A percentile compares a stretch with the other conserved stretches of the same genome.
These are phyloP conservation scores for Dromiciops gliroides DNA, from an alignment of 2,113 vertebrate genomes.

Conservation along the genomic window DNA sequence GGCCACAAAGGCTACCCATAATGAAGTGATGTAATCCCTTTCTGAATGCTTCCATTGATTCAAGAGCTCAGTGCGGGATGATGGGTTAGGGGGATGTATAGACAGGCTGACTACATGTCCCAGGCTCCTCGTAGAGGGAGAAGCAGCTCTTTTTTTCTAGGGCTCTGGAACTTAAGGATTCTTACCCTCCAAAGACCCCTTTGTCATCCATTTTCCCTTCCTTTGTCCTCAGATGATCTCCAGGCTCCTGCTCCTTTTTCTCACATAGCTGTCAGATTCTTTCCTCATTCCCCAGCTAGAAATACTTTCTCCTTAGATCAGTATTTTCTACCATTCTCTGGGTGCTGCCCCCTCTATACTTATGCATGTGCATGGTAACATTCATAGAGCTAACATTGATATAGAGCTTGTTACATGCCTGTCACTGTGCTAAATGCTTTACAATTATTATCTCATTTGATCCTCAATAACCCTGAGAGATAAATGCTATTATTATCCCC, in stretches of 20 bases:
- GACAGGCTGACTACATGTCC: neutral
- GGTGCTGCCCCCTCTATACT: neutral
- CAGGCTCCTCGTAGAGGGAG: neutral
- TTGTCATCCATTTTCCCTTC: neutral
- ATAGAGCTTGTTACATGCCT: neutral
- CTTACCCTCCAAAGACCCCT: conserved; percentile 21
- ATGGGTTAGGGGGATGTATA: neutral
- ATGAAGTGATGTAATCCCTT: neutral
- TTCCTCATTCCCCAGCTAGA: neutral
- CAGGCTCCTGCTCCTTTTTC: neutral
- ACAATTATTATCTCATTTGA: no score
- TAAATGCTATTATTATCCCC: neutral
- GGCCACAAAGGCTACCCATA: neutral
- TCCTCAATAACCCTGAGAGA: neutral
- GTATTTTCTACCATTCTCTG: neutral
- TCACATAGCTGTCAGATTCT: neutral
- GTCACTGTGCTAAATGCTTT: no score
- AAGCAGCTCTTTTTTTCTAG: conserved; percentile 6
- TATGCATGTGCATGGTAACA: neutral
- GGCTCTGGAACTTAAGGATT: neutral
- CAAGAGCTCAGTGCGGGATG: neutral
- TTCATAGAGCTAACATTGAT: neutral
- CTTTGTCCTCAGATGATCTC: neutral
- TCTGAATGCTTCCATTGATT: neutral
- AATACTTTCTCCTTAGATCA: neutral